phyloP scores from a whole-genome alignment of 2,113 vertebrate genomes.

The Plecotus auritus region DNA sequence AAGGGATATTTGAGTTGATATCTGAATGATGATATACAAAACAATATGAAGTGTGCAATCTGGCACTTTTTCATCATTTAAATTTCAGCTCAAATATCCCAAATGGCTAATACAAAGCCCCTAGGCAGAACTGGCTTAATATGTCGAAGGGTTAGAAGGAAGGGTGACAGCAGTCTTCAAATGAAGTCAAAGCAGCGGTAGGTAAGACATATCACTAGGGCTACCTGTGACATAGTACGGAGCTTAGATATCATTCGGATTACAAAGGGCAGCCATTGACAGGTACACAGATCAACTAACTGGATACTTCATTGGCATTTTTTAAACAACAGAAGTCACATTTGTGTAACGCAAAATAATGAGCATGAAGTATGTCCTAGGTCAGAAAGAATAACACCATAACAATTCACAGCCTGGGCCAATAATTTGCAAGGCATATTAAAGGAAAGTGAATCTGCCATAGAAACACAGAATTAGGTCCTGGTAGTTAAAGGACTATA shows the following conservation, averaged over 20 bases:
- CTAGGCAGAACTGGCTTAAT: not conserved
- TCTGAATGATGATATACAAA: not conserved
- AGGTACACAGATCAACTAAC: not conserved
- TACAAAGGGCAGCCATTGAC: not conserved
- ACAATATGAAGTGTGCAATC: not conserved
- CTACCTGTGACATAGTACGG: not conserved
- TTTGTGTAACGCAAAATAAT: not conserved
- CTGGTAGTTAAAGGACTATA: not conserved
- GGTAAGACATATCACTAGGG: not conserved
- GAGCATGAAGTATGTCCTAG: not conserved
- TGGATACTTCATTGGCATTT: not conserved
- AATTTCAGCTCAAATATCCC: not conserved
- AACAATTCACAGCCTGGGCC: not conserved
- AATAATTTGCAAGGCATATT: constrained; percentile 10
- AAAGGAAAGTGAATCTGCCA: not conserved
- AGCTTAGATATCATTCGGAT: not conserved
- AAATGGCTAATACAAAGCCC: not conserved
- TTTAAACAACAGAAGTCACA: not conserved
- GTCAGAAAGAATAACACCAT: not conserved
- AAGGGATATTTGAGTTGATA: not conserved
- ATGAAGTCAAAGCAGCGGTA: not conserved
- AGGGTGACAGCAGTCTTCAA: not conserved
- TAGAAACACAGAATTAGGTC: not conserved
- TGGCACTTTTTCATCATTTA: not conserved
- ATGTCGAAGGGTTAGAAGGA: not conserved